Percentiles rank a stretch among this genome's conserved stretches.
Conservation (phyloP, 2,888 invertebrate genomes). For the Acleris literana region DNA sequence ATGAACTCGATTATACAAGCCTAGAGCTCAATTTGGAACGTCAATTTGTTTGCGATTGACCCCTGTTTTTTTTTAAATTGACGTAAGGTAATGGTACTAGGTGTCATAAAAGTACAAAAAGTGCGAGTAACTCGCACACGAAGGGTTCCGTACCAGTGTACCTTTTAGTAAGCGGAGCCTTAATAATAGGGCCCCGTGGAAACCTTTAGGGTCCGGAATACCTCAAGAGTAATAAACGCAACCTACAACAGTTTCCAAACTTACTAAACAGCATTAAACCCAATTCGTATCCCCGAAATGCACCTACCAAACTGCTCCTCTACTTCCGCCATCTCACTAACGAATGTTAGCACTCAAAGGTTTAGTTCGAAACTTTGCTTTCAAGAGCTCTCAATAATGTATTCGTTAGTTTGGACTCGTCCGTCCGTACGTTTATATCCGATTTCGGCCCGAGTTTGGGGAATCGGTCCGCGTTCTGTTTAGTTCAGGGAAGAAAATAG, state of each 20-base stretch:
- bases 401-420: conserved; percentile 17
- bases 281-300: background rate
- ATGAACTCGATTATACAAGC: no score
- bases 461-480: conserved; percentile 7
- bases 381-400: conserved; percentile 20
- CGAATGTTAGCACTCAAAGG: background rate
- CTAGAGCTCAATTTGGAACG: no score
- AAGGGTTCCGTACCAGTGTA: no score
- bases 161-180: no score
- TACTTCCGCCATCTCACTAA: background rate
- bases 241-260: no score
- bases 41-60: no score
- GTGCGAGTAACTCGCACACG: no score
- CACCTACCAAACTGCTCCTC: background rate
- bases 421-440: conserved; percentile 6
- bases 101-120: no score
- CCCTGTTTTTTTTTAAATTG: background rate
- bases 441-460: background rate
- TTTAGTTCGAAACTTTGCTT: conserved; percentile 12
- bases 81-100: background rate
- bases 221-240: no score
- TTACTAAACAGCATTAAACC: no score
- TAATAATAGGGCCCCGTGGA: no score
- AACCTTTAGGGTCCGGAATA: no score
- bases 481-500: background rate